Conservation (phyloP, 2,797 vertebrate genomes). For the Heliangelus exortis region DNA sequence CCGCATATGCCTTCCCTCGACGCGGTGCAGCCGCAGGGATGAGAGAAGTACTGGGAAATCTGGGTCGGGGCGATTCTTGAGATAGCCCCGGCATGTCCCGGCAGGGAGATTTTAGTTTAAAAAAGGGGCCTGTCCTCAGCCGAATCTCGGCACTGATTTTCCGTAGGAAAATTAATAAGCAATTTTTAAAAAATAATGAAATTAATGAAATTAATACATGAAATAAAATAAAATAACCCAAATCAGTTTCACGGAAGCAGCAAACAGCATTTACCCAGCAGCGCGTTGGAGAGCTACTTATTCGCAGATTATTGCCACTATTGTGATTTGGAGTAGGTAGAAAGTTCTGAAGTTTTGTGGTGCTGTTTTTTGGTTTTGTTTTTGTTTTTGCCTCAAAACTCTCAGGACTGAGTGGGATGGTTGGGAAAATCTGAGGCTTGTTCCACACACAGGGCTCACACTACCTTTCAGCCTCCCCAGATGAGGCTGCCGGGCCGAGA, state of each 20-base stretch:
- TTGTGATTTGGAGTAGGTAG: neutral
- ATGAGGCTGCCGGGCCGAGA: neutral
- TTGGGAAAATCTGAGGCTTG: neutral
- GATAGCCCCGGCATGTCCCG: neutral
- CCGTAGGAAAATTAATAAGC: neutral
- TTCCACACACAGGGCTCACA: rapidly evolving
- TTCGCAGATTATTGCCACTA: neutral
- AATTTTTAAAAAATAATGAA: no score
- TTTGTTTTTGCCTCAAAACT: neutral
- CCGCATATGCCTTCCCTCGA: rapidly evolving
- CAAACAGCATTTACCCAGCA: neutral
- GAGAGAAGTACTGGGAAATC: neutral
- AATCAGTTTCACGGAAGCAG: neutral
- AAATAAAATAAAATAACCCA: no score
- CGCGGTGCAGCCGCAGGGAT: neutral
- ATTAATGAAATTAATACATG: no score
- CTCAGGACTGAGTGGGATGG: neutral
- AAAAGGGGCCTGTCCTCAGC: neutral
- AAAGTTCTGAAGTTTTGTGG: neutral
- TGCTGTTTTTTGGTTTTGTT: neutral
- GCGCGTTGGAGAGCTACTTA: neutral
- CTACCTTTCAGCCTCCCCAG: neutral
- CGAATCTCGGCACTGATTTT: neutral
- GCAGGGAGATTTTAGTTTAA: neutral
- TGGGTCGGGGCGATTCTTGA: neutral